phyloP scores from a whole-genome alignment of 2,113 vertebrate genomes.

The Paedocypris sp. region DNA sequence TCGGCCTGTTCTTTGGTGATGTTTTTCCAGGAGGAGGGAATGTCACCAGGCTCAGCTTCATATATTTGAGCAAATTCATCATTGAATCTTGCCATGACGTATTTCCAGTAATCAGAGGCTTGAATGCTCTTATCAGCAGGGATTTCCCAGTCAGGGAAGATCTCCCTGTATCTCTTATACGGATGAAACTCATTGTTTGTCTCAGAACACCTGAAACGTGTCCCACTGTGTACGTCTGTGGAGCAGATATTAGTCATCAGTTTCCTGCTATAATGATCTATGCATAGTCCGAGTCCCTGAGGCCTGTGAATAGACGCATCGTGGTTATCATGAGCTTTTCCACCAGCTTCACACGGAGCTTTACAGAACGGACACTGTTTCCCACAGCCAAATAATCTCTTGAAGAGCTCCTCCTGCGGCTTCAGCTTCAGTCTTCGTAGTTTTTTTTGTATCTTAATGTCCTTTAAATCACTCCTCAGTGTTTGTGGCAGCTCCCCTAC shows the following conservation, averaged over 20 bases:
- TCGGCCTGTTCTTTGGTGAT: no score
- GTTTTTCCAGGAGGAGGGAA: no score
- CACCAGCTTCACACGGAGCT: slow-evolving; percentile 43
- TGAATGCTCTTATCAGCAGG: slow-evolving; percentile 31
- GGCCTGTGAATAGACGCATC: slow-evolving; percentile 24
- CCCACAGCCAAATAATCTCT: slow-evolving; percentile 43
- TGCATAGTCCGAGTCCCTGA: neutral
- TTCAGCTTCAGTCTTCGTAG: slow-evolving; percentile 5
- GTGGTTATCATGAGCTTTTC: slow-evolving; percentile 25
- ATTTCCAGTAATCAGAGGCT: slow-evolving; percentile 39
- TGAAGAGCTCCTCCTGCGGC: slow-evolving; percentile 30
- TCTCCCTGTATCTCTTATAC: slow-evolving; percentile 16
- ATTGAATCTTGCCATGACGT: slow-evolving; percentile 30
- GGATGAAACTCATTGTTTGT: neutral
- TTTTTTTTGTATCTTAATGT: neutral
- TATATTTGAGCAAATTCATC: slow-evolving; percentile 9
- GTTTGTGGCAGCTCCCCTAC: neutral
- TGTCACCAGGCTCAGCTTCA: slow-evolving; percentile 4
- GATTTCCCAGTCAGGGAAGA: slow-evolving; percentile 42
- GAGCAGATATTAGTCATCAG: neutral
- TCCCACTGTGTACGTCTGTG: neutral
- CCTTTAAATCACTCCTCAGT: neutral
- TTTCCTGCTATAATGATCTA: accelerated
- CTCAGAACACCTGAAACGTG: accelerated
- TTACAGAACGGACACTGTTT: slow-evolving; percentile 39